Base-by-base conservation (phyloP, 1,140 invertebrate genomes). In the Epicauta chinensis region DNA sequence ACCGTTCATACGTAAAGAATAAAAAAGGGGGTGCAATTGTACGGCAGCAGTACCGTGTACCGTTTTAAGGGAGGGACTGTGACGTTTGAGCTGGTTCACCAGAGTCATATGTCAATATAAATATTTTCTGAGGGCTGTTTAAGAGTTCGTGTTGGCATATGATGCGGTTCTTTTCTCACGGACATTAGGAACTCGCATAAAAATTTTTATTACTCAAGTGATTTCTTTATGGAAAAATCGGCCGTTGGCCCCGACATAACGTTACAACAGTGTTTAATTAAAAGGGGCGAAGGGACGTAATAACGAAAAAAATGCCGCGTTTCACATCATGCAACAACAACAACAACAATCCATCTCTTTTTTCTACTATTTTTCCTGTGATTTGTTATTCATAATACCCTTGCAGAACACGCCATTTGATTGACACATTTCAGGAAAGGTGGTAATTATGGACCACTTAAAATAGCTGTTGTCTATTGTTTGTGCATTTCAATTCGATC, bases 21-120 rank as follows among this genome's bases (percentile, higher is more conserved):
- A 10, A 30, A 10, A 30, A 34, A 12, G 32, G 32, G 32, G 10
- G 32, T 34, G 23, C 23, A 23, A 23, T 23, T 23, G 23, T 23
- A n/a, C n/a, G n/a, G n/a, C n/a, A 5, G 23, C 7, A 23, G 4
- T 23, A 23, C 4, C 23, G 23, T 23, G 7, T n/a, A n/a, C n/a
- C 23, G 7, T 41, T 37, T 35, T 17, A 16, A 56, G 54, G 54
- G 54, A 40, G 35, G 54, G 16, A 38, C 43, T 44, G 43, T n/a
- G 23, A 23, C 23, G 2, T 23, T 23, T 13, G 32, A 34, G 59
- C 59, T 50, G 59, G 59, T 60, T 60, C 49, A 53, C 56, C 52
- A 51, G 61, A 65, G 56, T 65, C 61, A 65, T 63, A 56, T 63
- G 63, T 65, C 63, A 65, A 63, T 65, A 65, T 65, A 65, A 65